phyloP scores from a whole-genome alignment of 2,888 invertebrate species.

The Dryocosmus kuriphilus region DNA sequence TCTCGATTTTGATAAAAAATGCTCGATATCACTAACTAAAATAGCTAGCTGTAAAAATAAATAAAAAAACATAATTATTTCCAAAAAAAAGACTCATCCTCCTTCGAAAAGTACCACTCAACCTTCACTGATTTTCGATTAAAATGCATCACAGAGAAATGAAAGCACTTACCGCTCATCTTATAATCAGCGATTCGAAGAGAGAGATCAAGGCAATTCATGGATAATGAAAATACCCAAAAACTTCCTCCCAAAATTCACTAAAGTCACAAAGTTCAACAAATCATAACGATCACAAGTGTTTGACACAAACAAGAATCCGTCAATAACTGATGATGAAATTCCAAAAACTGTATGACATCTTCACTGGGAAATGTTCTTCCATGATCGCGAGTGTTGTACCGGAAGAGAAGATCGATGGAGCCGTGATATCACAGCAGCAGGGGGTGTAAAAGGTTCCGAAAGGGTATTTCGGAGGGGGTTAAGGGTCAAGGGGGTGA shows the following conservation, averaged over 20 bases:
- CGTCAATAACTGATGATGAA: background rate
- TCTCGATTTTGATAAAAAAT: too few species aligned
- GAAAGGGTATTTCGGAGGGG: conserved; percentile 23
- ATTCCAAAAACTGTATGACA: conserved; percentile 6
- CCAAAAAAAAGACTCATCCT: too few species aligned
- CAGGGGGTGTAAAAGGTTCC: conserved; percentile 37
- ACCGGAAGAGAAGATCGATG: conserved; percentile 41
- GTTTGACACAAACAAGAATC: conserved; percentile 39
- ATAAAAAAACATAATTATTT: too few species aligned
- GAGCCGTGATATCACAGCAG: conserved; percentile 42
- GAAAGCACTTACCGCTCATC: conserved; percentile 68
- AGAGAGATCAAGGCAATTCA: conserved; percentile 68
- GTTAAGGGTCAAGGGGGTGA: conserved; percentile 24
- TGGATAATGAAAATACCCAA: conserved; percentile 28
- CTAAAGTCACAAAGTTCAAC: conserved; percentile 34
- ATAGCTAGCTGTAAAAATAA: too few species aligned
- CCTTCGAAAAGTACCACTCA: too few species aligned
- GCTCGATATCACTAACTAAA: too few species aligned
- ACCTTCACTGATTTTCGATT: background rate
- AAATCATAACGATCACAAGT: conserved; percentile 17
- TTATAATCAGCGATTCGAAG: conserved; percentile 65
- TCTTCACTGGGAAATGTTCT: conserved; percentile 13
- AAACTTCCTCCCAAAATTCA: conserved; percentile 34
- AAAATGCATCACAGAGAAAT: background rate
- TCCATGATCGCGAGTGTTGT: conserved; percentile 30